Base-by-base conservation (phyloP, 64 coral and sea anemone species). In the Cladopsammia gracilis region DNA sequence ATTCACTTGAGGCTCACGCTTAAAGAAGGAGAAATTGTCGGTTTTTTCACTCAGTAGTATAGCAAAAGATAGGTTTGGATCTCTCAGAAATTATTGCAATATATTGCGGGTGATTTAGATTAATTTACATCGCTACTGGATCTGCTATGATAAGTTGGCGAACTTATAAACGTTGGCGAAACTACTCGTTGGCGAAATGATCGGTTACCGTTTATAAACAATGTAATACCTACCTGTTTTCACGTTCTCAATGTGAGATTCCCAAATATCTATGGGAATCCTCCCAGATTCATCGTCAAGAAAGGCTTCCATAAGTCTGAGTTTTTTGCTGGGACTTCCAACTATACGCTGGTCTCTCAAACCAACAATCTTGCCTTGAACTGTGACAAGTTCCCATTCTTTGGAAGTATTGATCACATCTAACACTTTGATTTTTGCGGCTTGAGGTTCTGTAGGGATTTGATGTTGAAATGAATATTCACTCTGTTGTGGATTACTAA, bases 391-490 rank as follows among this genome's bases (percentile, higher is more conserved):
- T 74, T 92, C 79, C 90, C 90, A 86, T 92, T 92, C 90, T 86
- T 92, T 93, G 82, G 71, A 93, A 22, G 72, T 93, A 93, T 78
- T 93, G 82, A 93, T 82, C 45, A 86, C 91, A 87, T 93, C 91
- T 87, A 93, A 87, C 83, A 93, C 91, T 93, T 93, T 86, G 91
- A 22, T 44, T 87, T 58, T 61, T 92, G 90, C 18, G 70, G 70
- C 70, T 86, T 92, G 79, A 56, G 72, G 16, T 92, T 92, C 90
- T 85, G 79, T 92, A 47, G 82, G 91, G 71, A 72, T 93, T 93
- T 93, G 91, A 93, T 93, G n/a, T 61, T 93, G 82, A 88, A 93
- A 88, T 87, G 92, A 93, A 93, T 93, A 93, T 88, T 93, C 85
- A 88, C 58, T 65, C 51, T 88, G 85, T 88, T 93, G 92, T 73